Percentiles rank a stretch among this genome's conserved stretches.
Evolutionary conservation across 2,888 invertebrate species (phyloP).

Genomic region (Hermodice carunculata): DNA sequence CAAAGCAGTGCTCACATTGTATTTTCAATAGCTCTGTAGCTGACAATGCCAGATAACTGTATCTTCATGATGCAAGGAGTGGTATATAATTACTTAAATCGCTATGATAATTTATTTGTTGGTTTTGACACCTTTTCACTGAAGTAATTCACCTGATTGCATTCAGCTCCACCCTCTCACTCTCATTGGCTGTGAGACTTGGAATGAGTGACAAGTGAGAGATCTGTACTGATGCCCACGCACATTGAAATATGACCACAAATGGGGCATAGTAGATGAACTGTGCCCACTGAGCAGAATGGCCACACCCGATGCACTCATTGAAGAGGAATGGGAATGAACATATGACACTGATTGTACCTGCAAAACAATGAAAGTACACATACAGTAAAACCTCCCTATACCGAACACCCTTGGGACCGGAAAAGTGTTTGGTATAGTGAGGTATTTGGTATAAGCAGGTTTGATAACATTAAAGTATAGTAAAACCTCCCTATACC

Average conservation of each 20-base stretch:
- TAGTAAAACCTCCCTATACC: too few species aligned
- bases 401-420: too few species aligned
- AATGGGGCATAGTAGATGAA: slow-evolving; percentile 72
- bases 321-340: slow-evolving; percentile 92
- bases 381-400: too few species aligned
- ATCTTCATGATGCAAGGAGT: background rate
- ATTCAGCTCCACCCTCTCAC: slow-evolving; percentile 70
- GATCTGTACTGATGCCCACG: slow-evolving; percentile 93
- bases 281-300: slow-evolving; percentile 72
- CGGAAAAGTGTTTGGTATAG: too few species aligned
- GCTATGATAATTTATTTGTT: background rate
- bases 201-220: slow-evolving; percentile 91
- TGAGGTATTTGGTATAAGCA: too few species aligned
- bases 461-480: too few species aligned
- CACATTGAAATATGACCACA: slow-evolving; percentile 83
- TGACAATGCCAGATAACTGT: too few species aligned
- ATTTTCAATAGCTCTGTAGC: too few species aligned
- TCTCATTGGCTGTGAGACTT: slow-evolving; percentile 66
- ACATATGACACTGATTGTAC: slow-evolving; percentile 78
- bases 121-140: too few species aligned
- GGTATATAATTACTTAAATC: background rate
- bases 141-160: slow-evolving; percentile 65
- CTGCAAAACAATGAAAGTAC: slow-evolving; percentile 74
- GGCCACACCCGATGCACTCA: slow-evolving; percentile 78
- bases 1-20: too few species aligned